A percentile compares a stretch with the other conserved stretches of the same genome.
phyloP scores from a whole-genome alignment of 2,797 vertebrate species.

The Hypotaenidia philippensis region DNA sequence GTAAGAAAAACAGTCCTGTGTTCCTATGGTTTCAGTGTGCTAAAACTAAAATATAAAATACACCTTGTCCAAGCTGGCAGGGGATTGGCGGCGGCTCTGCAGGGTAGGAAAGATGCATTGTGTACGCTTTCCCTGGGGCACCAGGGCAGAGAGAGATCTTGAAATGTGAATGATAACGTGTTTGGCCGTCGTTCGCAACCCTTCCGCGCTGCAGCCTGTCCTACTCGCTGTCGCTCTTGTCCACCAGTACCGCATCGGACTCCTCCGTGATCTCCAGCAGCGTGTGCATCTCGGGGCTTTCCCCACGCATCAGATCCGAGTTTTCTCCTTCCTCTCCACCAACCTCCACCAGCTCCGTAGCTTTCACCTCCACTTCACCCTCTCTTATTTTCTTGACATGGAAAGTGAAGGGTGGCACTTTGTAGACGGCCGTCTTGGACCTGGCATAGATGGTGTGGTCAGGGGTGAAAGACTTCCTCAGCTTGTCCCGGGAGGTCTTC shows the following conservation, averaged over 20 bases:
- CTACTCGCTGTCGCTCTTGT: conserved; percentile 92
- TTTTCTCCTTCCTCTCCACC: conserved; percentile 86
- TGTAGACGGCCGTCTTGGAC: conserved; percentile 94
- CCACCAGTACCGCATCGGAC: conserved; percentile 87
- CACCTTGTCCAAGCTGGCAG: conserved; percentile 65
- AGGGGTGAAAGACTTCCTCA: conserved; percentile 94
- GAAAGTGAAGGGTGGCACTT: conserved; percentile 97
- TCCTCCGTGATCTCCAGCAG: conserved; percentile 92
- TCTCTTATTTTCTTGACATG: conserved; percentile 96
- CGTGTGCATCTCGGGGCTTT: conserved; percentile 85
- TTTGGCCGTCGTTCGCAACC: conserved; percentile 31
- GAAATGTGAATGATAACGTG: conserved; percentile 50
- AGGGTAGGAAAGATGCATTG: background rate
- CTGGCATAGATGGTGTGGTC: conserved; percentile 90
- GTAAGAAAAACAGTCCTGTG: conserved; percentile 61
- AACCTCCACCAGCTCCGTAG: conserved; percentile 97
- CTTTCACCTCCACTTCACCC: conserved; percentile 90
- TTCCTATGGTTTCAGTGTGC: conserved; percentile 52
- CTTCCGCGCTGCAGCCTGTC: background rate
- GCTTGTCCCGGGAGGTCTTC: conserved; percentile 91
- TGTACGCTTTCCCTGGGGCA: conserved; percentile 5
- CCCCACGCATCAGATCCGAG: conserved; percentile 80
- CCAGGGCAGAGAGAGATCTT: conserved; percentile 56
- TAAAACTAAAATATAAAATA: conserved; percentile 68
- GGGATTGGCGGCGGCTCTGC: conserved; percentile 2